A percentile compares a stretch with the other conserved stretches of the same genome.
Evolutionary conservation across 2,797 vertebrate species (phyloP).

Genomic region (Hyperoplus lanceolatus): DNA sequence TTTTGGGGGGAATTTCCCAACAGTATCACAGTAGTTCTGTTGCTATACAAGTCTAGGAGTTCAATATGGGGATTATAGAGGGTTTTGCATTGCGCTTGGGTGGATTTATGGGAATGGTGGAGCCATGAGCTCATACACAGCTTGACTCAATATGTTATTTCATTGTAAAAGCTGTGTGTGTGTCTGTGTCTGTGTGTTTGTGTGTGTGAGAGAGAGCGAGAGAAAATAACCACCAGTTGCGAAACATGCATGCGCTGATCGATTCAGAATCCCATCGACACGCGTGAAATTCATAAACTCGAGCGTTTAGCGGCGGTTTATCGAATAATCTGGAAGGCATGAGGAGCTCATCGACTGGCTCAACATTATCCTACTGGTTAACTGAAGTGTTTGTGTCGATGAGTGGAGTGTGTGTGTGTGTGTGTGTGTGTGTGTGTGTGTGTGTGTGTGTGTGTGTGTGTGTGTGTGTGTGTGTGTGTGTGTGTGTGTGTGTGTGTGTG

Average conservation of each 20-base stretch:
- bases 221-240: slow-evolving; percentile 67
- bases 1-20: slow-evolving; percentile 22
- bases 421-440: slow-evolving; percentile 25
- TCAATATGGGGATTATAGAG: slow-evolving; percentile 53
- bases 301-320: slow-evolving; percentile 55
- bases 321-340: slow-evolving; percentile 72
- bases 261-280: slow-evolving; percentile 60
- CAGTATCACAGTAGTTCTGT: slow-evolving; percentile 2
- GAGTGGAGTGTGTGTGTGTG: slow-evolving; percentile 15
- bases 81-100: slow-evolving; percentile 51
- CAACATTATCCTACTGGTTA: slow-evolving; percentile 43
- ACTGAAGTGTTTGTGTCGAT: slow-evolving; percentile 6
- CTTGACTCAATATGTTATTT: slow-evolving; percentile 30
- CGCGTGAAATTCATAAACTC: slow-evolving; percentile 54
- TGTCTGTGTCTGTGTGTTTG: not conserved
- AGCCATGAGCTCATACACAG: slow-evolving; percentile 40
- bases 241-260: slow-evolving; percentile 52
- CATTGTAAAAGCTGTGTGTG: slow-evolving; percentile 23
- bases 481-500: slow-evolving; percentile 11
- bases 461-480: slow-evolving; percentile 24
- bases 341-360: slow-evolving; percentile 60
- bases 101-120: slow-evolving; percentile 56
- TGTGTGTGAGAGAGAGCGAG: not conserved
- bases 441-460: slow-evolving; percentile 7
- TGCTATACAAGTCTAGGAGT: not conserved